Percentiles rank a stretch among this genome's conserved stretches.
Evolutionary conservation across 2,888 invertebrate genomes (phyloP).

Genomic region (Dicroscelio sp.): DNA sequence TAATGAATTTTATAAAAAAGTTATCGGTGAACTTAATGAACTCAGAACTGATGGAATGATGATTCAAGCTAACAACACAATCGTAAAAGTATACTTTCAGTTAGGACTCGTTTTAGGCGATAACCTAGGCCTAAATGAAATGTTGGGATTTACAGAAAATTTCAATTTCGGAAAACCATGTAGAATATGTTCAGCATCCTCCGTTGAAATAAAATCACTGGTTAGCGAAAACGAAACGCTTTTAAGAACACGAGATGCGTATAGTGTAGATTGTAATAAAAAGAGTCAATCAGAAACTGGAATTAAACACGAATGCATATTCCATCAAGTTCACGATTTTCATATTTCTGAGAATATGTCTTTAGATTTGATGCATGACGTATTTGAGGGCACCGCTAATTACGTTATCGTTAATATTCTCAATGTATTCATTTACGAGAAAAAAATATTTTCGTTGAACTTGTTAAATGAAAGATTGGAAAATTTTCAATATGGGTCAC

Average conservation of each 20-base stretch:
- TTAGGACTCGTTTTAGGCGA: slow-evolving; percentile 46
- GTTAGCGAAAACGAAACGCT: slow-evolving; percentile 4
- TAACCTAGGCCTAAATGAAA: slow-evolving; percentile 56
- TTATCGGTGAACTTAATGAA: slow-evolving; percentile 60
- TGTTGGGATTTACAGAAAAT: slow-evolving; percentile 56
- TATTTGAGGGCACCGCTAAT: slow-evolving; percentile 59
- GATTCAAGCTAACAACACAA: slow-evolving; percentile 30
- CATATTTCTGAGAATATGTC: slow-evolving; percentile 52
- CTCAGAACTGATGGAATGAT: slow-evolving; percentile 44
- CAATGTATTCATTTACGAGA: slow-evolving; percentile 56
- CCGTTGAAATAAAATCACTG: slow-evolving; percentile 11
- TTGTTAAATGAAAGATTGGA: slow-evolving; percentile 53
- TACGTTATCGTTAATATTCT: slow-evolving; percentile 46
- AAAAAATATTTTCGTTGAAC: slow-evolving; percentile 57
- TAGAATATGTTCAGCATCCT: slow-evolving; percentile 43
- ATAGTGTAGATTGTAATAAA: slow-evolving; percentile 26
- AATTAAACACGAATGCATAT: slow-evolving; percentile 18
- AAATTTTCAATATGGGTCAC: slow-evolving; percentile 3
- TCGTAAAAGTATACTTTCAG: slow-evolving; percentile 47
- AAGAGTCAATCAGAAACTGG: slow-evolving; percentile 37
- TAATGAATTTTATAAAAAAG: slow-evolving; percentile 18
- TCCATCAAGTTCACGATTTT: slow-evolving; percentile 42
- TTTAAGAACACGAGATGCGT: slow-evolving; percentile 24
- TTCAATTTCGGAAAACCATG: slow-evolving; percentile 51
- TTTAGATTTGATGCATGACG: slow-evolving; percentile 58